Evolutionary conservation across 2,888 invertebrate genomes (phyloP).

Genomic region (Caenorhabditis becei): DNA sequence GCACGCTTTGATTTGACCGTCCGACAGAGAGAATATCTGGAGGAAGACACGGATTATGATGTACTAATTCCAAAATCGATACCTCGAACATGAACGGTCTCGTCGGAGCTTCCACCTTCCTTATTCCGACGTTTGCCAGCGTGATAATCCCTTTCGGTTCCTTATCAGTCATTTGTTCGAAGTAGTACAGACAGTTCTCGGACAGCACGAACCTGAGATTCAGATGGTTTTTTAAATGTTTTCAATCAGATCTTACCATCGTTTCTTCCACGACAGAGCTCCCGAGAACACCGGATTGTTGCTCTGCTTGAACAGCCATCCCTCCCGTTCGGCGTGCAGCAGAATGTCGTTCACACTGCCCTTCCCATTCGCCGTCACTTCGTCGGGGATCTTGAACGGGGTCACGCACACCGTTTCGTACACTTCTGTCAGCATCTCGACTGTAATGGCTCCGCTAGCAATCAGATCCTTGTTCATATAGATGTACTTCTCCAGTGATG

Average conservation of each 20-base stretch:
- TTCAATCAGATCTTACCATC: slow-evolving; percentile 62
- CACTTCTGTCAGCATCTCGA: slow-evolving; percentile 40
- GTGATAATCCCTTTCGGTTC: slow-evolving; percentile 74
- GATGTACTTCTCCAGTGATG: slow-evolving; percentile 66
- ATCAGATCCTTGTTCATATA: slow-evolving; percentile 63
- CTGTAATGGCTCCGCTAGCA: slow-evolving; percentile 29
- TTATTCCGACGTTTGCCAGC: slow-evolving; percentile 70
- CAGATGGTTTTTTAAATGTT: not conserved
- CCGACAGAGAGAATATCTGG: slow-evolving; percentile 71
- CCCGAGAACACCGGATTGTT: slow-evolving; percentile 69
- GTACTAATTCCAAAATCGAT: not conserved
- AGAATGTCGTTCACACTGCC: slow-evolving; percentile 57
- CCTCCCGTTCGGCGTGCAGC: slow-evolving; percentile 66
- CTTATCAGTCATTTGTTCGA: slow-evolving; percentile 68
- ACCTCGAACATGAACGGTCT: slow-evolving; percentile 73
- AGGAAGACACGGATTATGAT: no score
- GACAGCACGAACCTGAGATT: slow-evolving; percentile 69
- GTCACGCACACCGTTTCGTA: slow-evolving; percentile 36
- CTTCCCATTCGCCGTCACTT: slow-evolving; percentile 43
- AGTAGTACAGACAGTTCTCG: slow-evolving; percentile 73
- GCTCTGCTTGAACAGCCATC: slow-evolving; percentile 75
- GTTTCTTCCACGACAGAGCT: slow-evolving; percentile 72
- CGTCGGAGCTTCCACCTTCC: slow-evolving; percentile 64
- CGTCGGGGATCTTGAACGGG: slow-evolving; percentile 63
- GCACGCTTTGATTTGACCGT: slow-evolving; percentile 72